Evolutionary conservation across 2,888 invertebrate species (phyloP), one percentile per base, ranked within the genome.

Genomic region (Philereme transversata): DNA sequence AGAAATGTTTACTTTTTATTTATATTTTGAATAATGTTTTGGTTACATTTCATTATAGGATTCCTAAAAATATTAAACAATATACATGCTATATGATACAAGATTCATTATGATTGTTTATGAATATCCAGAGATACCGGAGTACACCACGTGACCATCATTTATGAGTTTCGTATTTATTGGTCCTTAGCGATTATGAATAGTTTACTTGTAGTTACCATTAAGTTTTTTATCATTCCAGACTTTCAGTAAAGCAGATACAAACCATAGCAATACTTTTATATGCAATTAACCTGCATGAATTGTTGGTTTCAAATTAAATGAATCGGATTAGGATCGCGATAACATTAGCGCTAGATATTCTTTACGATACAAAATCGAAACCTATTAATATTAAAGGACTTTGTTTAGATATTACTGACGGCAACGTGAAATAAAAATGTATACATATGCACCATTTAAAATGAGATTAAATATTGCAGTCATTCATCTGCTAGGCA

Each of bases 1-100:
- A 89, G 87, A 87, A 88, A 86, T 70, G 67, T 67, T 88, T 89
- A 83, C 83, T 87, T 86, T 86, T 82, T 59, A 81, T 85, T 86
- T 81, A 83, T 87, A 87, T 83, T 88, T 89, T 91, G 90, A 89
- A 92, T 91, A 91, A 86, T 86, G 87, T 90, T 92, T 90, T 90
- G 92, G 90, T 92, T 91, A 91, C 87, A 91, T 86, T 90, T 87
- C 82, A 84, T 86, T 83, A 86, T 89, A 89, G 81, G 73, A 67
- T 69, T 54, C 85, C 88, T 90, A 88, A 86, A 83, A 87, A 86
- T 88, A 74, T 82, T 82, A 84, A 88, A 88, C 86, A 90, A 89
- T 89, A 90, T 90, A 90, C 88, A 89, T 84, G 82, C 84, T 83
- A 83, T 89, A 89, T 88, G 84, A 83, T 90, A 90, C 88, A 92